Conservation (phyloP, 2,888 invertebrate genomes). For the Congeria kusceri region DNA sequence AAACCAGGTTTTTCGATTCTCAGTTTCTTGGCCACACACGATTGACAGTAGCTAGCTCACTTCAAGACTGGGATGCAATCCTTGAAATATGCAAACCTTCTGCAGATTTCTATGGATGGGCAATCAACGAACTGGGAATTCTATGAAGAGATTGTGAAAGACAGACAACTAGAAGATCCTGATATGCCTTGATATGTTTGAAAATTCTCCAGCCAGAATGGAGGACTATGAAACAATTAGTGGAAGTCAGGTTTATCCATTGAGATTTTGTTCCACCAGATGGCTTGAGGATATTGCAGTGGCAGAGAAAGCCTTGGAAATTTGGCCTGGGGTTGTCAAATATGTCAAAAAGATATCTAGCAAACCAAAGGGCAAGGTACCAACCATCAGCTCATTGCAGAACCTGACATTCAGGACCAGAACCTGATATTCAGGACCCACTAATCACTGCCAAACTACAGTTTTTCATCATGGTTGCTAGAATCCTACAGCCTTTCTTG, state of each 20-base stretch:
- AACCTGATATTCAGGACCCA: conserved; percentile 12
- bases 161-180: conserved; percentile 31
- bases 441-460: conserved; percentile 27
- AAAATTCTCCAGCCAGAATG: conserved; percentile 75
- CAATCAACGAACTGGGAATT: conserved; percentile 52
- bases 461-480: conserved; percentile 21
- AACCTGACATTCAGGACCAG: conserved; percentile 15
- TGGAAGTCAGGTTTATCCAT: conserved; percentile 63
- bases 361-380: conserved; percentile 24
- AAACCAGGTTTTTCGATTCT: conserved; percentile 43
- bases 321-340: conserved; percentile 31
- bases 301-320: conserved; percentile 35
- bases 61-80: conserved; percentile 23
- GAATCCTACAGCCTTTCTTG: conserved; percentile 22
- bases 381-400: conserved; percentile 19
- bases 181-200: conserved; percentile 67
- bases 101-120: conserved; percentile 54
- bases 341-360: conserved; percentile 26
- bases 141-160: conserved; percentile 26
- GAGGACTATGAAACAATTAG: conserved; percentile 61
- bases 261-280: conserved; percentile 63
- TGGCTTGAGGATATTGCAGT: conserved; percentile 55
- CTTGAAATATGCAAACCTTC: conserved; percentile 18
- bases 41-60: conserved; percentile 21
- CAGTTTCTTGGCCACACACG: conserved; percentile 51